Conservation (phyloP, 2,888 invertebrate species). For the Lasioglossum malachurum region DNA sequence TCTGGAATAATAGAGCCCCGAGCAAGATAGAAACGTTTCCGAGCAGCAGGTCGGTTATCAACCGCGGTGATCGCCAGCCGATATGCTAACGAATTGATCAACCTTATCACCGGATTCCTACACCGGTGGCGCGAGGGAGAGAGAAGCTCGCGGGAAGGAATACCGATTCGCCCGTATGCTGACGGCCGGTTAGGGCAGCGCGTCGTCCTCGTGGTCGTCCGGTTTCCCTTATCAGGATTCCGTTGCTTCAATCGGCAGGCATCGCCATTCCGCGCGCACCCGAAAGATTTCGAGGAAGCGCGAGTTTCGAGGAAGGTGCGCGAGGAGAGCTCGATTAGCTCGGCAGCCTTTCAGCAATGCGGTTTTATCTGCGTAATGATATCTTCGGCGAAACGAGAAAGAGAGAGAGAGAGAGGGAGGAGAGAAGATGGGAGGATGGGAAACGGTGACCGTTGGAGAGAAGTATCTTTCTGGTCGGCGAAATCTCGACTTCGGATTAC, state of each 20-base stretch:
- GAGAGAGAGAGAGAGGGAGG: not conserved
- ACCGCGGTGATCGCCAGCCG: not conserved
- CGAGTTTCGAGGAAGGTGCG: conserved; percentile 60
- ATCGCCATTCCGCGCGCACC: conserved; percentile 54
- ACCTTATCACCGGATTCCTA: conserved; percentile 27
- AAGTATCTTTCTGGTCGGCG: conserved; percentile 47
- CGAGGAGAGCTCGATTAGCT: conserved; percentile 70
- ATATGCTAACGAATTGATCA: conserved; percentile 23
- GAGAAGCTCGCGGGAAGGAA: not conserved
- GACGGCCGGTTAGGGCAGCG: conserved; percentile 9
- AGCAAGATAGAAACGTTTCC: not conserved
- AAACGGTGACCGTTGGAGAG: conserved; percentile 42
- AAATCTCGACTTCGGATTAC: conserved; percentile 64
- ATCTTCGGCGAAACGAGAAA: conserved; percentile 55
- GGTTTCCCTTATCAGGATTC: conserved; percentile 30
- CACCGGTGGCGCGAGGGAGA: not conserved
- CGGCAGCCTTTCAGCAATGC: conserved; percentile 74
- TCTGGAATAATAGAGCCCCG: not conserved
- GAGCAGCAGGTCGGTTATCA: not conserved
- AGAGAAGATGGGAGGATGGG: not conserved
- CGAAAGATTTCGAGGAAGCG: conserved; percentile 60
- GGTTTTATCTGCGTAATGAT: conserved; percentile 79
- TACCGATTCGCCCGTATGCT: conserved; percentile 24
- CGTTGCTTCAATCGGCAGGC: conserved; percentile 32
- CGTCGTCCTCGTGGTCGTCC: not conserved